A percentile compares a stretch with the other conserved stretches of the same genome.
phyloP scores from a whole-genome alignment of 2,113 vertebrate species.

The Chitala chitala region DNA sequence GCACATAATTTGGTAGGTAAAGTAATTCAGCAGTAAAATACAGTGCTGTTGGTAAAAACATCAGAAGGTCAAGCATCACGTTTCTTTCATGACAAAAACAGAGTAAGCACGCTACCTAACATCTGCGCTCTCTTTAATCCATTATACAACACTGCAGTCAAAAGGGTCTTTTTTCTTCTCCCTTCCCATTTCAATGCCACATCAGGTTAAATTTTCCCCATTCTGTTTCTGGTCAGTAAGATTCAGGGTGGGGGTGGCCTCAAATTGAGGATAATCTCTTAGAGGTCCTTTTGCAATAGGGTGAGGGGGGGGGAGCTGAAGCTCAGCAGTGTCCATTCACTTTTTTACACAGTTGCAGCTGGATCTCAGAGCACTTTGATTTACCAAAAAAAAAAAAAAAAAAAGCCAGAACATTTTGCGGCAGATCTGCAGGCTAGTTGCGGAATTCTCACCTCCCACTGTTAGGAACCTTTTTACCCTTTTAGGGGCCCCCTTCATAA shows the following conservation, averaged over 20 bases:
- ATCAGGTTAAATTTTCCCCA: conserved; percentile 52
- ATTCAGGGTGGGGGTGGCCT: conserved; percentile 41
- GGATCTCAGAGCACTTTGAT: conserved; percentile 64
- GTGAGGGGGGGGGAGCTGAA: conserved; percentile 65
- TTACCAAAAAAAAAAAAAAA: conserved; percentile 14
- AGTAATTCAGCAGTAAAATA: neutral
- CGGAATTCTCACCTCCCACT: conserved; percentile 84
- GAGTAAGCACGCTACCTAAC: too few relatives aligned
- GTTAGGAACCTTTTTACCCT: conserved; percentile 79
- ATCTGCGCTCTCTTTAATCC: neutral
- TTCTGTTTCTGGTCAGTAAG: conserved; percentile 35
- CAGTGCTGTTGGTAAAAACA: neutral
- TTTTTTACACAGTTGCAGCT: conserved; percentile 58
- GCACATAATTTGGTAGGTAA: neutral
- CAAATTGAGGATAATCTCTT: conserved; percentile 68
- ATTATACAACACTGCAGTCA: conserved; percentile 34
- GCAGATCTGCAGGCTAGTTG: conserved; percentile 69
- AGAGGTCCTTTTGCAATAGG: conserved; percentile 59
- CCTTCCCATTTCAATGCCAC: conserved; percentile 48
- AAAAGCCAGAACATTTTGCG: conserved; percentile 64
- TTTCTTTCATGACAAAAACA: neutral
- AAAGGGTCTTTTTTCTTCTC: conserved; percentile 33
- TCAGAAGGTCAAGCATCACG: neutral
- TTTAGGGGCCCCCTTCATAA: conserved; percentile 84
- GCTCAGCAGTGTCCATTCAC: conserved; percentile 58